Conservation (phyloP, 2,888 invertebrate genomes). For the Euplexia lucipara region DNA sequence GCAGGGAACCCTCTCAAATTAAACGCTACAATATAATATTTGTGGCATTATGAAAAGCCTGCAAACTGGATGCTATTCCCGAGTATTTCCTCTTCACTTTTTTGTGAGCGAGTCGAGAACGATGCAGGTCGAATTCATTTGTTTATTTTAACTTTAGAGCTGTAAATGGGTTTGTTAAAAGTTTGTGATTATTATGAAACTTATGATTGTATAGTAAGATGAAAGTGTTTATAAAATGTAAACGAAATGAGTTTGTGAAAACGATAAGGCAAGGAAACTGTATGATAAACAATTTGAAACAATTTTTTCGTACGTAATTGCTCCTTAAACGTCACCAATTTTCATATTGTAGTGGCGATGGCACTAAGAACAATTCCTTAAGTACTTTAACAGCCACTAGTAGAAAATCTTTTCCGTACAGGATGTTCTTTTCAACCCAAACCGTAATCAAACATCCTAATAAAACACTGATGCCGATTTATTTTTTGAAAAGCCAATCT, state of each 20-base stretch:
- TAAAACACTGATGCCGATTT: no score
- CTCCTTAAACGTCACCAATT: not conserved
- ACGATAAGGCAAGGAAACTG: not conserved
- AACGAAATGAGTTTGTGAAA: not conserved
- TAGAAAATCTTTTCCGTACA: conserved; percentile 2
- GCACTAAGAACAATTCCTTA: conserved; percentile 12
- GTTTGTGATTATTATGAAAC: not conserved
- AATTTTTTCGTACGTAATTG: not conserved
- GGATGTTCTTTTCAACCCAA: not conserved
- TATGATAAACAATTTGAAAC: not conserved
- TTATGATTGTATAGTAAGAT: not conserved
- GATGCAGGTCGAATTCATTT: conserved; percentile 34
- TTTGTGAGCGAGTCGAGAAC: conserved; percentile 39
- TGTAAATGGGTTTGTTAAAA: conserved; percentile 1
- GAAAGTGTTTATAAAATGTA: not conserved
- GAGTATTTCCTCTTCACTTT: conserved; percentile 50
- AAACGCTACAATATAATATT: conserved; percentile 78
- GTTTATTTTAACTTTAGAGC: conserved; percentile 15
- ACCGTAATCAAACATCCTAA: not conserved
- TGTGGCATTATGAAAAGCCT: conserved; percentile 68
- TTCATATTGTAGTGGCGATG: not conserved
- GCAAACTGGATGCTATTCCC: conserved; percentile 57
- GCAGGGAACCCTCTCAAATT: conserved; percentile 78
- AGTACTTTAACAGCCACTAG: conserved; percentile 24
- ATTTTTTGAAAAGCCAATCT: no score